Conservation (phyloP, 2,113 vertebrate genomes). For the Panthera leo region DNA sequence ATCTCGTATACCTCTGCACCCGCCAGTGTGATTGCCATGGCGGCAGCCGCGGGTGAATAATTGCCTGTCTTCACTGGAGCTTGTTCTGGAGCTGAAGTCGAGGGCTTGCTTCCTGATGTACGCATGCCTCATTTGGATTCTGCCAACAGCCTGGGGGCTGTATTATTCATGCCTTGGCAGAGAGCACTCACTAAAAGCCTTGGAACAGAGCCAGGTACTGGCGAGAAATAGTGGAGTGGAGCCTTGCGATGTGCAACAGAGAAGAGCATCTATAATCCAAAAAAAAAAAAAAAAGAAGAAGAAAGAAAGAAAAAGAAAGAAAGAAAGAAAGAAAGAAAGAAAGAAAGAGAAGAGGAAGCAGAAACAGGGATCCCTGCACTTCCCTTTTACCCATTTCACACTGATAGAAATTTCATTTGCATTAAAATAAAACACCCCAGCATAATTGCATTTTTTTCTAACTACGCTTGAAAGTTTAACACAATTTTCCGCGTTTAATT, state of each 20-base stretch:
- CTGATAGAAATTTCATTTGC: conserved; percentile 91
- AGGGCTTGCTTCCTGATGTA: conserved; percentile 97
- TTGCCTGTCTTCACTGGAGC: conserved; percentile 96
- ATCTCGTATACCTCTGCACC: conserved; percentile 84
- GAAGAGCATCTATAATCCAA: conserved; percentile 86
- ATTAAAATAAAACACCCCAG: conserved; percentile 93
- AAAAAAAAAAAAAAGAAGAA: neutral
- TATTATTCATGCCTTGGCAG: conserved; percentile 99
- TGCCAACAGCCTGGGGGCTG: conserved; percentile 95
- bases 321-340: neutral
- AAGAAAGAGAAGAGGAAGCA: neutral
- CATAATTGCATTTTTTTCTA: conserved; percentile 89
- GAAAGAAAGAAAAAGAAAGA: neutral
- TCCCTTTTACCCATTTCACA: conserved; percentile 79
- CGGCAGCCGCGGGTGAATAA: conserved; percentile 95
- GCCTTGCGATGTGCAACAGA: conserved; percentile 86
- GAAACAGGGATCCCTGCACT: conserved; percentile 76
- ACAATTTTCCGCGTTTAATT: conserved; percentile 98
- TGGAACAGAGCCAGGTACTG: conserved; percentile 95
- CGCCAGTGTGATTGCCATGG: conserved; percentile 91
- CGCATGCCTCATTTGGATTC: conserved; percentile 96
- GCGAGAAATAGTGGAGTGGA: conserved; percentile 90
- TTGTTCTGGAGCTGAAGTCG: conserved; percentile 93
- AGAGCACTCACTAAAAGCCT: conserved; percentile 98
- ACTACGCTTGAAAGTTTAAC: conserved; percentile 92